Percentiles rank a stretch among this genome's conserved stretches.
These are phyloP conservation scores for Tadarida brasiliensis DNA, from an alignment of 2,797 vertebrate genomes.

Conservation along the genomic window DNA sequence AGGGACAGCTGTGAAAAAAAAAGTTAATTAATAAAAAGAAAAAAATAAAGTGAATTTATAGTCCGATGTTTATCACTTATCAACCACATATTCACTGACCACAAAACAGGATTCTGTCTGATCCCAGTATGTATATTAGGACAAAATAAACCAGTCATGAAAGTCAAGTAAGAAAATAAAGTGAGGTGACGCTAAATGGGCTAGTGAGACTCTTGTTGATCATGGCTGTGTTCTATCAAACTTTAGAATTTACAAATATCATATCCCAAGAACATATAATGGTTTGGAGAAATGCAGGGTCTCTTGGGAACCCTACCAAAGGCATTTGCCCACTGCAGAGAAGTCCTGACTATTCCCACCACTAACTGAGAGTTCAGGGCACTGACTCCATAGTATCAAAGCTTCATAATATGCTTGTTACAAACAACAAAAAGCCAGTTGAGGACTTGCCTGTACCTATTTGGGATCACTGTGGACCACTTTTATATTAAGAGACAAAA, in stretches of 20 bases:
- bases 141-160: background rate
- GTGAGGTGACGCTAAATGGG: background rate
- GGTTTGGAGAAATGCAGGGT: background rate
- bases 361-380: background rate
- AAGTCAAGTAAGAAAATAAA: background rate
- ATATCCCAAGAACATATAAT: background rate
- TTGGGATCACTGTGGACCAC: background rate
- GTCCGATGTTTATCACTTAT: background rate
- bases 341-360: background rate
- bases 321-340: background rate
- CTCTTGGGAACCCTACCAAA: background rate
- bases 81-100: background rate
- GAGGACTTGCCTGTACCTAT: background rate
- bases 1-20: too few species aligned
- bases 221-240: background rate
- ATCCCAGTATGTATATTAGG: background rate
- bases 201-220: background rate
- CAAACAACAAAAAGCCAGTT: background rate
- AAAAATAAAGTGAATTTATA: background rate
- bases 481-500: constrained; percentile 34
- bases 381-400: background rate
- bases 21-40: too few species aligned
- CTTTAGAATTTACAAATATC: background rate
- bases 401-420: background rate
- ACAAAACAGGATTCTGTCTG: background rate